Conservation (phyloP, 2,888 invertebrate species). For the Tridacna crocea region DNA sequence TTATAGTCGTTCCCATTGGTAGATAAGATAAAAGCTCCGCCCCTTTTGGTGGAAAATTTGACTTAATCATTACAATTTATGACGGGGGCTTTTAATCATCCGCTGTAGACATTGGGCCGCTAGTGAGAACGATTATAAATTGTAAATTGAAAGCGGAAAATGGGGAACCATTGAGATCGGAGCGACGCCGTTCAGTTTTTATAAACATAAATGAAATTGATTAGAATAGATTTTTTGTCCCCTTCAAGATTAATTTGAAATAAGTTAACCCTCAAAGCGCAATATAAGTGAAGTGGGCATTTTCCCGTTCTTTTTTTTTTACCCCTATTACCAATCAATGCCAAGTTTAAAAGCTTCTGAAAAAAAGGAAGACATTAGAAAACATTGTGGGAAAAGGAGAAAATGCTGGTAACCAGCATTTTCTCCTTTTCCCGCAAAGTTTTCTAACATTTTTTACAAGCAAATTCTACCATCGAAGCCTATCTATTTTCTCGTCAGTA, state of each 20-base stretch:
- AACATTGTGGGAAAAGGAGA: not conserved
- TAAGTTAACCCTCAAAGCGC: no score
- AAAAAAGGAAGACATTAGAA: not conserved
- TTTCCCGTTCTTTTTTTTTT: no score
- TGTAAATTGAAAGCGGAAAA: constrained; percentile 17
- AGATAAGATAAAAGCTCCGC: not conserved
- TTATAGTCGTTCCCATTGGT: constrained; percentile 2
- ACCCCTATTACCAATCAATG: no score
- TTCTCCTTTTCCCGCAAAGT: not conserved
- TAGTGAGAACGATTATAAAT: constrained; percentile 15
- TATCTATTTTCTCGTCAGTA: no score
- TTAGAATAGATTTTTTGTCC: not conserved
- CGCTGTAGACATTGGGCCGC: constrained; percentile 10
- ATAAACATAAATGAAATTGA: not conserved
- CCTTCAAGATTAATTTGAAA: no score
- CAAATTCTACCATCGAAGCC: no score
- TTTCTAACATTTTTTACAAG: not conserved
- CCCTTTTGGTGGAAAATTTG: constrained; percentile 6
- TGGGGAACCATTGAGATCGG: not conserved
- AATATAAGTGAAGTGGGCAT: no score
- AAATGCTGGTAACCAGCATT: not conserved
- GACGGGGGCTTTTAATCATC: constrained; percentile 16
- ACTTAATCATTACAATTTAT: constrained; percentile 27
- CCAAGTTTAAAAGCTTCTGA: no score
- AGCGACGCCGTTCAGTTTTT: constrained; percentile 2